Conservation (phyloP, 2,797 vertebrate species). For the Falco naumanni region DNA sequence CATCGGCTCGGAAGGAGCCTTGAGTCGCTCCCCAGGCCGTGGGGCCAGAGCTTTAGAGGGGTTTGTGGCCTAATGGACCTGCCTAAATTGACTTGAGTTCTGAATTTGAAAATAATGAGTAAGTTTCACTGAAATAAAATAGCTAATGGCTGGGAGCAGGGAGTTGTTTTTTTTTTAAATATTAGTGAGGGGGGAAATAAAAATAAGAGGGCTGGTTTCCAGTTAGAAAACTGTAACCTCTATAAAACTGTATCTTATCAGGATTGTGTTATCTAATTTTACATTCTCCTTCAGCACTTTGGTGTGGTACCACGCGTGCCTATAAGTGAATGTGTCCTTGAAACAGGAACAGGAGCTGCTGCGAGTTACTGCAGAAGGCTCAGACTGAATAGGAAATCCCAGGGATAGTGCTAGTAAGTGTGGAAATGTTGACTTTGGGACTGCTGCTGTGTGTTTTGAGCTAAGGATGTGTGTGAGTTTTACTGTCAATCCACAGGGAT, state of each 20-base stretch:
- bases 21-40: fast-evolving
- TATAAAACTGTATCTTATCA: neutral
- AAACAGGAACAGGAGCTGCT: neutral
- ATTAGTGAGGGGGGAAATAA: neutral
- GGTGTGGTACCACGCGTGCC: neutral
- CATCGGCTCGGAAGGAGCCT: neutral
- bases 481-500: fast-evolving
- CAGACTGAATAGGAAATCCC: neutral
- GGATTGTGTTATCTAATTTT: neutral
- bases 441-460: neutral
- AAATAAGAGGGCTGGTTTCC: neutral
- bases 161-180: neutral
- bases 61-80: neutral
- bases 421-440: neutral
- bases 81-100: neutral
- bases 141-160: neutral
- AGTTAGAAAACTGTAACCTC: neutral
- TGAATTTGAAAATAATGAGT: neutral
- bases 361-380: neutral
- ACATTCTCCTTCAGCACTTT: neutral
- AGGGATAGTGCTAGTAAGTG: neutral
- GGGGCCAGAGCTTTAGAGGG: neutral
- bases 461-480: neutral
- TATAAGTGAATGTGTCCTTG: neutral
- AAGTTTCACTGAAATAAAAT: neutral